Evolutionary conservation across 2,888 invertebrate genomes (phyloP).

Genomic region (Mellilla xanthometata): DNA sequence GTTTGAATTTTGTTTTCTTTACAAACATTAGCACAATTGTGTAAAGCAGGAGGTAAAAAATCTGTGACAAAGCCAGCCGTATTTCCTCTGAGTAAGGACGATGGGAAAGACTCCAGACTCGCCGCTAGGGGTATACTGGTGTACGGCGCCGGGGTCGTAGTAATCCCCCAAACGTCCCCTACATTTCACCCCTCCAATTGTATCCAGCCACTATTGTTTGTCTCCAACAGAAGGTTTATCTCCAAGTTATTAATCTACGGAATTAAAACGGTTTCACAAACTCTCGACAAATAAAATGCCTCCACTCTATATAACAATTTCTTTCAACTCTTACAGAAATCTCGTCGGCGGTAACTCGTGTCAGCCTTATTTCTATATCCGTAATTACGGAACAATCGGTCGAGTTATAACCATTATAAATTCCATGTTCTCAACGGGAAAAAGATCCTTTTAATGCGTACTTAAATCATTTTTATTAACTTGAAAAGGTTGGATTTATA

Average conservation of each 20-base stretch:
- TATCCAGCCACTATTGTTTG: constrained; percentile 50
- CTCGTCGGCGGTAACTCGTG: constrained; percentile 22
- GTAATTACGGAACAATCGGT: constrained; percentile 61
- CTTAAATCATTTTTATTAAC: constrained; percentile 80
- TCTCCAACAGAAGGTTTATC: constrained; percentile 45
- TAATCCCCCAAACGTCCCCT: constrained; percentile 44
- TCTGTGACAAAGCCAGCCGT: constrained; percentile 34
- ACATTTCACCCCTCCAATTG: constrained; percentile 34
- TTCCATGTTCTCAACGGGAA: constrained; percentile 61
- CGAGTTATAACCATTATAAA: constrained; percentile 69
- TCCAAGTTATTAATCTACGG: constrained; percentile 51
- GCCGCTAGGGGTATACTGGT: constrained; percentile 6
- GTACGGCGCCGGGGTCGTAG: constrained; percentile 29
- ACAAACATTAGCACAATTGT: neutral
- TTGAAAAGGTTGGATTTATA: constrained; percentile 76
- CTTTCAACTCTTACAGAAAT: constrained; percentile 28
- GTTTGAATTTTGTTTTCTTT: neutral
- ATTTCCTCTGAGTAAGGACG: constrained; percentile 40
- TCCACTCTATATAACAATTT: constrained; percentile 33
- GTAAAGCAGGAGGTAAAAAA: constrained; percentile 27
- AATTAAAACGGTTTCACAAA: constrained; percentile 44
- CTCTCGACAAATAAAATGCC: constrained; percentile 33
- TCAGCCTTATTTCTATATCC: constrained; percentile 27
- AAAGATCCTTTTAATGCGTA: constrained; percentile 72
- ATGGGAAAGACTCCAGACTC: constrained; percentile 26